These are phyloP conservation scores for Cephus cinctus DNA, from an alignment of 1,140 invertebrate species.

Conservation along the genomic window DNA sequence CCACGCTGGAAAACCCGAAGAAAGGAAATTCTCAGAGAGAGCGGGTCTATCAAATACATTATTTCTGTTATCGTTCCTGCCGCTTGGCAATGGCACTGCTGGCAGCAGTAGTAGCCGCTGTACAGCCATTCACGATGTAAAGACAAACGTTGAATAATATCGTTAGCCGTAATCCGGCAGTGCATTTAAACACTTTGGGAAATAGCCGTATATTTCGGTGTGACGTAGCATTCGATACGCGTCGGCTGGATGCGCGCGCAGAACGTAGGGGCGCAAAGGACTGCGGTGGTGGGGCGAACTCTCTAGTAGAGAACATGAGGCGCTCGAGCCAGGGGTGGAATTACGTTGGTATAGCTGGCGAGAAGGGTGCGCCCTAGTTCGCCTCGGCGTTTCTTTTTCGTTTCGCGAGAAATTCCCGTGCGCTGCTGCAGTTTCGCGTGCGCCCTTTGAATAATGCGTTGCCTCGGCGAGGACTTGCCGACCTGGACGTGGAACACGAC, in stretches of 20 bases:
- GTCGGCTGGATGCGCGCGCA: slow-evolving; percentile 35
- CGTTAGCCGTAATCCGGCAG: slow-evolving; percentile 44
- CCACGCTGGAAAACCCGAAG: neutral
- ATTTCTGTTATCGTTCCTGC: too few species aligned
- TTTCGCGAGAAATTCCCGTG: too few species aligned
- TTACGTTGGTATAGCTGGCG: slow-evolving; percentile 7
- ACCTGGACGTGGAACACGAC: too few species aligned
- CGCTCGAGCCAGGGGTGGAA: slow-evolving; percentile 8
- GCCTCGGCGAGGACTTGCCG: too few species aligned
- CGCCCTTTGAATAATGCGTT: too few species aligned
- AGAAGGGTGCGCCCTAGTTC: slow-evolving; percentile 52
- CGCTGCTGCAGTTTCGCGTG: too few species aligned
- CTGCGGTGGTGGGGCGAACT: slow-evolving; percentile 3
- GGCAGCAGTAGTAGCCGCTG: too few species aligned
- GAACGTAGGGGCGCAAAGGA: slow-evolving; percentile 22
- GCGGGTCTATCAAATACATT: too few species aligned
- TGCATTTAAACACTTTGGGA: slow-evolving; percentile 55
- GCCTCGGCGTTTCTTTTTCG: slow-evolving; percentile 34
- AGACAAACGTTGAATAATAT: neutral
- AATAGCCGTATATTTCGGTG: slow-evolving; percentile 48
- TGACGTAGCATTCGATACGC: slow-evolving; percentile 50
- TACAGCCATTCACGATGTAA: neutral
- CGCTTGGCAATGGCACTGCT: too few species aligned
- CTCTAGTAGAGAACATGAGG: slow-evolving; percentile 6
- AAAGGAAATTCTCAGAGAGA: slow-evolving; percentile 10